A percentile compares a stretch with the other conserved stretches of the same genome.
Conservation (phyloP, 35 echinoderm and acorn worm genomes). For the Apostichopus parvimensis region DNA sequence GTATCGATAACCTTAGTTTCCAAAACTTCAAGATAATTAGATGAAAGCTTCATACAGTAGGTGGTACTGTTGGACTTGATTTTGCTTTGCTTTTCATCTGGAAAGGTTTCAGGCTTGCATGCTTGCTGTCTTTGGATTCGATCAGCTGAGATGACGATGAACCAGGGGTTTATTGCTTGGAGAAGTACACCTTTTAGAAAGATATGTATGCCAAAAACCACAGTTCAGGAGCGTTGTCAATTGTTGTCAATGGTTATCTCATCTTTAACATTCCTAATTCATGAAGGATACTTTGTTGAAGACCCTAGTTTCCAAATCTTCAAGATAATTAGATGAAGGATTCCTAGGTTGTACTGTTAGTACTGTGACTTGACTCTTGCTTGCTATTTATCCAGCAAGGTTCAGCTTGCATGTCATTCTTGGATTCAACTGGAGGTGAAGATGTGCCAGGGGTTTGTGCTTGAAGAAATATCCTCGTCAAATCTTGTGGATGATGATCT, state of each 20-base stretch:
- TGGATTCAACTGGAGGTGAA: neutral
- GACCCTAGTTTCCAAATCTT: constrained; percentile 61
- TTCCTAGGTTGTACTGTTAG: neutral
- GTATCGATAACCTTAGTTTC: constrained; percentile 52
- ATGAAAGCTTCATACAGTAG: constrained; percentile 31
- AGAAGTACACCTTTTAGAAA: no score
- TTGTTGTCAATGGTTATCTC: no score
- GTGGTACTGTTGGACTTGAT: neutral
- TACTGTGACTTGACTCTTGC: neutral
- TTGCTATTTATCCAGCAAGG: neutral
- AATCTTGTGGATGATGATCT: no score
- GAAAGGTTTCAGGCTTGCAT: neutral
- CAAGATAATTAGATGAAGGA: constrained; percentile 64
- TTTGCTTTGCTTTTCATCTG: neutral
- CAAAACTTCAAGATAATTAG: constrained; percentile 73
- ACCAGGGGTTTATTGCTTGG: no score
- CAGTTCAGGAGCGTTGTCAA: no score
- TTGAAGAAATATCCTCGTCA: no score
- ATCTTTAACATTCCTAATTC: no score
- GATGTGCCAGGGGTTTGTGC: no score
- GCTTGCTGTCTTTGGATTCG: neutral
- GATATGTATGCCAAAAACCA: no score
- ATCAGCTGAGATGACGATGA: no score
- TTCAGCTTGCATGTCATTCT: neutral
- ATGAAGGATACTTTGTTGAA: constrained; percentile 14